phyloP scores from a whole-genome alignment of 2,888 invertebrate genomes.

The Endomychus coccineus region DNA sequence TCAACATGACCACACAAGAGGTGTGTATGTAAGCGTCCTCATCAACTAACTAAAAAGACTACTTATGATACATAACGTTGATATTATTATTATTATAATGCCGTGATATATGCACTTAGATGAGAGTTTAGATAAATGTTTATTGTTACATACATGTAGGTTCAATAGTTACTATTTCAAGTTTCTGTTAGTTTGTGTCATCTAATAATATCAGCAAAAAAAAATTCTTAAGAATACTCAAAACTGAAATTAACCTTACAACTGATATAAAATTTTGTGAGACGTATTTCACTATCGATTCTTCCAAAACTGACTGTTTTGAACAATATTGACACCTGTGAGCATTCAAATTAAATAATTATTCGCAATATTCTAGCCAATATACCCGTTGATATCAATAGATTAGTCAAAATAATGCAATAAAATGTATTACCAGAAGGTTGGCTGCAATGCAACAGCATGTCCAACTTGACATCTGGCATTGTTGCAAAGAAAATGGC shows the following conservation, averaged over 20 bases:
- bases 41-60: neutral
- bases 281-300: constrained; percentile 6
- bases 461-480: too few relatives aligned
- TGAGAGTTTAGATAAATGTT: constrained; percentile 32
- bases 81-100: constrained; percentile 14
- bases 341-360: too few relatives aligned
- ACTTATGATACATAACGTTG: neutral
- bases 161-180: constrained; percentile 29
- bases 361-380: too few relatives aligned
- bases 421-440: too few relatives aligned
- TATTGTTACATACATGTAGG: constrained; percentile 29
- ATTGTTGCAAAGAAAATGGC: too few relatives aligned
- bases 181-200: constrained; percentile 22
- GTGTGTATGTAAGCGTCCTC: constrained; percentile 3
- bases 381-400: too few relatives aligned
- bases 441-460: too few relatives aligned
- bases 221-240: constrained; percentile 8
- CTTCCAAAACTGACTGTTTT: constrained; percentile 1
- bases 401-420: too few relatives aligned
- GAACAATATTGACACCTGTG: constrained; percentile 10
- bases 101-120: constrained; percentile 28
- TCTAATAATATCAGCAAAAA: constrained; percentile 12
- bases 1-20: neutral
- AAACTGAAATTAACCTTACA: constrained; percentile 1
- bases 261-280: constrained; percentile 1